Evolutionary conservation across 2,113 vertebrate genomes (phyloP), one percentile per base, ranked within the genome.

Genomic region (Formicarius rufipectus): DNA sequence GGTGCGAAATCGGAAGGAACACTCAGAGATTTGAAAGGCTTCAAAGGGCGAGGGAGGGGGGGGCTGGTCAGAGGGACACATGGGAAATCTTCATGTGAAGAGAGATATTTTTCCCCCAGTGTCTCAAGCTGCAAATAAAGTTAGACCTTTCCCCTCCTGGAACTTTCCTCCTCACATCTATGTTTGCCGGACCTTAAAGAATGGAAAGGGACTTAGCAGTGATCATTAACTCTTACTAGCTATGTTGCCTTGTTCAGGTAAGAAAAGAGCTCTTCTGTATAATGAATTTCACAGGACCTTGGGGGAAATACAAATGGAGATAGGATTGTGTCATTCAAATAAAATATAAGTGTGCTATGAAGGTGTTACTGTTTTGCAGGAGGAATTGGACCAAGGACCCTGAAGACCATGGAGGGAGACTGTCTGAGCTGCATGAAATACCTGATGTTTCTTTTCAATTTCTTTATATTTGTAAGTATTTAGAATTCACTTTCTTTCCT

Each of bases 401-500:
- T 95, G 96, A 97, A 31, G 83, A 97, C 94, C 97, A 99, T 99
- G 99, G 99, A 99, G 96, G 99, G 99, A 24, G 99, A 99, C 97
- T 99, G 98, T 81, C 98, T 99, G 95, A 99, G 98, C 98, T 99
- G 99, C 90, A 98, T 99, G 98, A 99, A 99, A 96, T 99, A 99
- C 76, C 98, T 99, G 97, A 99, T 99, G 99, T 99, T 99, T 94
- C 98, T 99, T 96, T 99, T 99, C 97, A 99, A 99, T 97, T 99
- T 99, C 97, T 98, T 99, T 96, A 99, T 99, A 93, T 99, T 99
- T 96, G 99, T 99, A 97, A 99, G 99, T 99, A 97, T 94, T 96
- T 83, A 53, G 4, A 91, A 87, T 60, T 49, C 8, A 7, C 23
- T 55, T 68, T 69, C 39, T 62, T 33, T 56, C 20, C 33, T 37